Conservation (phyloP, 2,797 vertebrate genomes). For the Pipistrellus kuhlii region DNA sequence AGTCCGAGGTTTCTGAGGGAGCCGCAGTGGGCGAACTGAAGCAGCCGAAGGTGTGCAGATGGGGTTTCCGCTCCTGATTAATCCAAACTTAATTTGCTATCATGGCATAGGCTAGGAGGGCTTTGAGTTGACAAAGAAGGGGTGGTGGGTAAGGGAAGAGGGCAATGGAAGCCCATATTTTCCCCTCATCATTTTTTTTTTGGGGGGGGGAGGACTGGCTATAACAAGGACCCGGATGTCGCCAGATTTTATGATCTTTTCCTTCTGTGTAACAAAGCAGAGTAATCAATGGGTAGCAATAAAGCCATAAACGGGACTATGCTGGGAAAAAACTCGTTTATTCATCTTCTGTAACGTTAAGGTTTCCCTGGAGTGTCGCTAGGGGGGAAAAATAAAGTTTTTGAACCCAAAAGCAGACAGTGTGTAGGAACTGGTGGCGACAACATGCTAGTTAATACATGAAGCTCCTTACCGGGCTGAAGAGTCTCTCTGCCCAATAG, state of each 20-base stretch:
- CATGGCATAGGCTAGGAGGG: slow-evolving; percentile 73
- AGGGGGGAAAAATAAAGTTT: slow-evolving; percentile 86
- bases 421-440: slow-evolving; percentile 71
- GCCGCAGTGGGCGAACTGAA: slow-evolving; percentile 11
- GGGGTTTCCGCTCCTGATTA: slow-evolving; percentile 67
- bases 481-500: slow-evolving; percentile 62
- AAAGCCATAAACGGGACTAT: slow-evolving; percentile 90
- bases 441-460: slow-evolving; percentile 72
- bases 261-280: slow-evolving; percentile 91
- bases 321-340: slow-evolving; percentile 86
- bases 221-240: slow-evolving; percentile 90
- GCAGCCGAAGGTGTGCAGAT: slow-evolving; percentile 74
- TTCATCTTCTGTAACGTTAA: slow-evolving; percentile 88
- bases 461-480: slow-evolving; percentile 60
- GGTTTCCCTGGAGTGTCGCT: slow-evolving; percentile 87
- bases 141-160: slow-evolving; percentile 9
- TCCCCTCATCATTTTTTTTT: slow-evolving; percentile 71
- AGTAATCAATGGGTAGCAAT: slow-evolving; percentile 90
- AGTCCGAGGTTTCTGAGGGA: slow-evolving; percentile 49
- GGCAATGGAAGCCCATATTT: slow-evolving; percentile 79
- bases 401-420: slow-evolving; percentile 82
- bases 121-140: slow-evolving; percentile 84
- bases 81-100: slow-evolving; percentile 77
- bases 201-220: slow-evolving; percentile 72
- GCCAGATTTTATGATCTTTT: slow-evolving; percentile 90